A percentile compares a stretch with the other conserved stretches of the same genome.
Conservation (phyloP, 2,888 invertebrate species). For the Dioctria rufipes region DNA sequence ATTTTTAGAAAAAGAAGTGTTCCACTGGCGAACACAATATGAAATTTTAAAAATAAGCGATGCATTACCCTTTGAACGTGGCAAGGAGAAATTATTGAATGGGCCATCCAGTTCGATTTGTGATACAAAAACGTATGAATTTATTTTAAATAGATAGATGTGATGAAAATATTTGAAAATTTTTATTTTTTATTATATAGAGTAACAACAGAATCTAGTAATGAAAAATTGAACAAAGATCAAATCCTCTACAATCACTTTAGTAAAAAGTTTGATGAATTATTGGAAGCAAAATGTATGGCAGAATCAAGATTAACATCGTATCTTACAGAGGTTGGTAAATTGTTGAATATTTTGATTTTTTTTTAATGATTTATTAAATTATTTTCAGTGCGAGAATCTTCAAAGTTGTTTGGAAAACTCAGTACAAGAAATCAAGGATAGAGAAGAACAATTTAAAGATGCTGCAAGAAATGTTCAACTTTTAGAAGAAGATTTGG, state of each 20-base stretch:
- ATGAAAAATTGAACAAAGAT: constrained; percentile 64
- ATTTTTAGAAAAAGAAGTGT: constrained; percentile 78
- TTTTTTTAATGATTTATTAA: background rate
- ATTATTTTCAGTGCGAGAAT: constrained; percentile 64
- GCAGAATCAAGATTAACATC: constrained; percentile 68
- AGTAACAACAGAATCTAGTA: constrained; percentile 49
- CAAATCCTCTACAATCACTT: constrained; percentile 68
- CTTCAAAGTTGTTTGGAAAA: constrained; percentile 73
- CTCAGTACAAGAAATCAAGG: constrained; percentile 71
- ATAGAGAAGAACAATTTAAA: constrained; percentile 74
- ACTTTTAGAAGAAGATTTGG: constrained; percentile 79
- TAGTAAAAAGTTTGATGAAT: constrained; percentile 69
- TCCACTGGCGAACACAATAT: constrained; percentile 82
- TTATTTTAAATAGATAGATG: background rate
- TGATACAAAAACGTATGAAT: constrained; percentile 57
- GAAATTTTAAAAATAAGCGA: constrained; percentile 75
- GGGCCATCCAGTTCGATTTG: constrained; percentile 55
- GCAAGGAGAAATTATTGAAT: constrained; percentile 56
- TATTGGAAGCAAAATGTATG: constrained; percentile 67
- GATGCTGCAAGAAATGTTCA: constrained; percentile 71
- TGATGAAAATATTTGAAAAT: background rate
- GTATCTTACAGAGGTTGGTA: constrained; percentile 69
- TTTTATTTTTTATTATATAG: constrained; percentile 14
- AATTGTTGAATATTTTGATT: background rate
- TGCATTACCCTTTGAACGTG: constrained; percentile 54